These are phyloP conservation scores for Drosophila pseudoananassae DNA, from an alignment of 1,140 invertebrate genomes.

Conservation along the genomic window DNA sequence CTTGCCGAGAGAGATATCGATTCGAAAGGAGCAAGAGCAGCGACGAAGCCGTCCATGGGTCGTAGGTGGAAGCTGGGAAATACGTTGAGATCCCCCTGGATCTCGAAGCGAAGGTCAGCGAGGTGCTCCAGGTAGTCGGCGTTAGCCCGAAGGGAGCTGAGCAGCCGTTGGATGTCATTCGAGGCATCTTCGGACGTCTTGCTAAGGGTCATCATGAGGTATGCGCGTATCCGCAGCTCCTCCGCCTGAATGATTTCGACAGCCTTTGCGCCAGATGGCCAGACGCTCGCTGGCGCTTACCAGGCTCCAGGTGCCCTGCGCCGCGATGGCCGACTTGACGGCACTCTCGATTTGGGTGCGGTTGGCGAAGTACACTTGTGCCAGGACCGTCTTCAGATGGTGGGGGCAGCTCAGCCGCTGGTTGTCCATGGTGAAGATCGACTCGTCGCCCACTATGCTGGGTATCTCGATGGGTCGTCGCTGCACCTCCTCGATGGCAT, in stretches of 20 bases:
- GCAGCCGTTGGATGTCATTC: constrained; percentile 97
- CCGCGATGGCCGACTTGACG: constrained; percentile 90
- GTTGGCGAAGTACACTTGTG: constrained; percentile 95
- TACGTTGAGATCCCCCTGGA: constrained; percentile 73
- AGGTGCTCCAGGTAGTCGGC: constrained; percentile 91
- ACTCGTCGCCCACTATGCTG: constrained; percentile 22
- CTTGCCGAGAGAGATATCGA: constrained; percentile 99
- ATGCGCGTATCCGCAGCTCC: constrained; percentile 93
- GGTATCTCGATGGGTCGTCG: constrained; percentile 44
- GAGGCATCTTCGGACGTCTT: constrained; percentile 98
- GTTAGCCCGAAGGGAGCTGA: constrained; percentile 97
- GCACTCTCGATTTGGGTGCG: constrained; percentile 92
- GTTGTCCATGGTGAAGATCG: constrained; percentile 33
- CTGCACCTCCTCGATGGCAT: constrained; percentile 16
- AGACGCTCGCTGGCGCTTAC: constrained; percentile 90
- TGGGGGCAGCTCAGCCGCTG: constrained; percentile 86
- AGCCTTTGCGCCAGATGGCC: constrained; percentile 91
- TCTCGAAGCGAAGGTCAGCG: constrained; percentile 87
- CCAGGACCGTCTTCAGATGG: constrained; percentile 92
- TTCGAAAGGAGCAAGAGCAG: constrained; percentile 98
- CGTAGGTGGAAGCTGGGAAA: constrained; percentile 88
- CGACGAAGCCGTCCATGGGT: constrained; percentile 98
- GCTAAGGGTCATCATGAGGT: constrained; percentile 98
- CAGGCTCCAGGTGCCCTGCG: constrained; percentile 93
- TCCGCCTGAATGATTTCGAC: constrained; percentile 96